Percentiles rank a stretch among this genome's conserved stretches.
These are phyloP conservation scores for Apogon talboti DNA, from an alignment of 2,797 vertebrate genomes.

Conservation along the genomic window DNA sequence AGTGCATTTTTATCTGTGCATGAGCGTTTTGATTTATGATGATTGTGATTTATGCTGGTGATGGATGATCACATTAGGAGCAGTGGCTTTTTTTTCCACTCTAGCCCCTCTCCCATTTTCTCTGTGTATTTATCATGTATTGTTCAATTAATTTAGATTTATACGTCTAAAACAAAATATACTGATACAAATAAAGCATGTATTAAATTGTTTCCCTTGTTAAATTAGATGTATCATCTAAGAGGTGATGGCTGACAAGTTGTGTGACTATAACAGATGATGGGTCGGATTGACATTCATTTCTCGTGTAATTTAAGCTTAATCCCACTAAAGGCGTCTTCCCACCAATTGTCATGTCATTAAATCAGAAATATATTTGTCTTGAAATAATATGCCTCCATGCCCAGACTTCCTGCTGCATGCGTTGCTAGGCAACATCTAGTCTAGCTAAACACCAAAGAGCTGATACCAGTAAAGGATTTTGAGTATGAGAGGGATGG, in stretches of 20 bases:
- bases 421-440: slow-evolving; percentile 31
- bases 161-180: slow-evolving; percentile 10
- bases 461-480: slow-evolving; percentile 5
- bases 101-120: slow-evolving; percentile 5
- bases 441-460: slow-evolving; percentile 19
- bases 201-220: slow-evolving; percentile 17
- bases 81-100: slow-evolving; percentile 3
- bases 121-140: slow-evolving; percentile 36
- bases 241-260: not conserved
- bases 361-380: not conserved
- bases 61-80: slow-evolving; percentile 70
- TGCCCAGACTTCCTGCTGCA: not conserved
- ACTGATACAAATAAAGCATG: slow-evolving; percentile 27
- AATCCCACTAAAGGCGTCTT: not conserved
- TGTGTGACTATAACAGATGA: not conserved
- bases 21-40: slow-evolving; percentile 66
- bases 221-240: slow-evolving; percentile 28
- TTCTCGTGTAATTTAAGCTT: not conserved
- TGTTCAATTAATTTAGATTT: slow-evolving; percentile 26
- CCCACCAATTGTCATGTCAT: not conserved
- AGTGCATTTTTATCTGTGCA: slow-evolving; percentile 47
- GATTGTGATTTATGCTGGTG: slow-evolving; percentile 66
- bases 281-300: not conserved
- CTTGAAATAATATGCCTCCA: not conserved
- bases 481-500: not conserved